These are phyloP conservation scores for Perccottus glenii DNA, from an alignment of 2,113 vertebrate species.

Conservation along the genomic window DNA sequence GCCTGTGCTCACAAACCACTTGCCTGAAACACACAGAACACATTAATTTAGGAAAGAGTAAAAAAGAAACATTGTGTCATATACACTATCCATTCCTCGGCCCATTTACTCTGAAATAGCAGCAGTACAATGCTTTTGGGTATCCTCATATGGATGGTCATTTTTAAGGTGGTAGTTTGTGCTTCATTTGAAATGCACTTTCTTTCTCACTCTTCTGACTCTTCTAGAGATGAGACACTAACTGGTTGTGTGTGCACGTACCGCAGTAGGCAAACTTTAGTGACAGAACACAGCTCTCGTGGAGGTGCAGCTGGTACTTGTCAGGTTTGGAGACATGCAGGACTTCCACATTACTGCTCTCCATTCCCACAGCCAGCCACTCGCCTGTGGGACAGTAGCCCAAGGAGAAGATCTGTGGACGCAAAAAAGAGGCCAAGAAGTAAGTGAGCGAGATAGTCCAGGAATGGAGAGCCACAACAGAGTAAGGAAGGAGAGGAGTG, in stretches of 20 bases:
- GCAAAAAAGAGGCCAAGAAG: neutral
- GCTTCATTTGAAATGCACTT: too few species aligned
- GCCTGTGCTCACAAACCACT: conserved; percentile 90
- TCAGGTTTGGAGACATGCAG: conserved; percentile 76
- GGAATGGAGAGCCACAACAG: neutral
- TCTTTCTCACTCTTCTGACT: too few species aligned
- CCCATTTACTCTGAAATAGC: too few species aligned
- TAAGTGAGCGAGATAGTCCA: neutral
- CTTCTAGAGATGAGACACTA: too few species aligned
- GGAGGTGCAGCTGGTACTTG: conserved; percentile 80
- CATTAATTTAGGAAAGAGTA: neutral
- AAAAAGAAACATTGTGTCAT: too few species aligned
- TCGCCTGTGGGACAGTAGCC: conserved; percentile 81
- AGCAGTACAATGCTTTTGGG: too few species aligned
- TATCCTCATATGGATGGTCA: too few species aligned
- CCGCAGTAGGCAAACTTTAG: conserved; percentile 84
- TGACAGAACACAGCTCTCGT: conserved; percentile 77
- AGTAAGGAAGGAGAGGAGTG: neutral
- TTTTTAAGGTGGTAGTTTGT: too few species aligned
- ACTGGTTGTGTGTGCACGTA: conserved; percentile 35
- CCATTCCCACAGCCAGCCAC: conserved; percentile 85
- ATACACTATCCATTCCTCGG: too few species aligned
- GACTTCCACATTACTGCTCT: conserved; percentile 85
- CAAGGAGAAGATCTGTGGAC: conserved; percentile 78
- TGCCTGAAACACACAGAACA: conserved; percentile 74